Conservation (phyloP, 2,797 vertebrate genomes). For the Darevskia nairensis region DNA sequence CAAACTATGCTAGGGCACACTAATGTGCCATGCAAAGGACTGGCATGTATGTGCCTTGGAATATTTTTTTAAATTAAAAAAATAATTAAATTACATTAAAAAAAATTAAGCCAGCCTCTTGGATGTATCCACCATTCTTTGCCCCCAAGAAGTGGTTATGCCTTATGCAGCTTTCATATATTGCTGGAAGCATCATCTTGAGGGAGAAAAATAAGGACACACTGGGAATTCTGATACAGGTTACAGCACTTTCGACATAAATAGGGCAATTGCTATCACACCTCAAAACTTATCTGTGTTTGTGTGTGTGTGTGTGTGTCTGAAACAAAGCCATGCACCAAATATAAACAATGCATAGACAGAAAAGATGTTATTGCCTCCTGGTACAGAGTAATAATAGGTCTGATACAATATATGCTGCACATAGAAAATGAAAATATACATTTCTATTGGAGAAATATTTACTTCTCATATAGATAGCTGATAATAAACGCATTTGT, state of each 20-base stretch:
- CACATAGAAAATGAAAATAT: background rate
- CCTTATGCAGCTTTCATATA: background rate
- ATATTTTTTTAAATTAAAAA: too few relatives aligned
- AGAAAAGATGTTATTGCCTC: too few relatives aligned
- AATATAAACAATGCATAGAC: too few relatives aligned
- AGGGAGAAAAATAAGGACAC: background rate
- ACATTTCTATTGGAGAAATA: constrained; percentile 23
- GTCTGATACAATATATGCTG: background rate
- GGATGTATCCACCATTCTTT: background rate
- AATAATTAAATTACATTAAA: background rate
- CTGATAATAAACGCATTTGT: constrained; percentile 31
- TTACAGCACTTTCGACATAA: background rate
- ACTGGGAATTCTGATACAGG: background rate
- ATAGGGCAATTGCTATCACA: background rate
- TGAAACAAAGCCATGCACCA: too few relatives aligned
- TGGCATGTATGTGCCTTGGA: too few relatives aligned
- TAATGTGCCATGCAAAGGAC: background rate
- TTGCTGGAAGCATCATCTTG: too few relatives aligned
- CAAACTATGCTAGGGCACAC: background rate
- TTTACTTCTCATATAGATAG: background rate
- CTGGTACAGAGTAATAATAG: background rate
- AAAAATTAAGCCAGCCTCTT: background rate
- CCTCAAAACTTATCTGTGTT: background rate
- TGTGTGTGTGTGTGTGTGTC: too few relatives aligned
- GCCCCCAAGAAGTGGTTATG: background rate